Evolutionary conservation across 1,140 invertebrate genomes (phyloP).

Genomic region (Dinoponera quadriceps): DNA sequence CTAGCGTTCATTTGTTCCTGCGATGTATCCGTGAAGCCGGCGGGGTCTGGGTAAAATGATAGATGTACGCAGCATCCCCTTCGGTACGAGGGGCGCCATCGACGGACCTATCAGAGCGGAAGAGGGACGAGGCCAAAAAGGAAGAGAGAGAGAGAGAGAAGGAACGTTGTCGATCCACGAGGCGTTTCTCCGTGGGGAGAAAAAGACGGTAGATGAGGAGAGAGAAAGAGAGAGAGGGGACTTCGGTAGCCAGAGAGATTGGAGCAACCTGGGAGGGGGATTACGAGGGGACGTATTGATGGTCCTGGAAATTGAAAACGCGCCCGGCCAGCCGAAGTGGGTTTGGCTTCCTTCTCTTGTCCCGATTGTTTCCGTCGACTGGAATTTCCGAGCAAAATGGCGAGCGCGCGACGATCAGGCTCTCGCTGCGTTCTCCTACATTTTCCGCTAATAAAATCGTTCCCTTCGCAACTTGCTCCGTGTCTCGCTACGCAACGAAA

Average conservation of each 20-base stretch:
- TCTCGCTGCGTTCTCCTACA: slow-evolving; percentile 9
- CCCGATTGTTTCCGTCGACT: slow-evolving; percentile 78
- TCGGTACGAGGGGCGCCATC: slow-evolving; percentile 61
- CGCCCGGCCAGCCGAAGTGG: slow-evolving; percentile 79
- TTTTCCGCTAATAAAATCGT: background rate
- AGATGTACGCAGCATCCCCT: slow-evolving; percentile 75
- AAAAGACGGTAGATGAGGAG: slow-evolving; percentile 15
- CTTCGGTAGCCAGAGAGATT: slow-evolving; percentile 74
- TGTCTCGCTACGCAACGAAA: background rate
- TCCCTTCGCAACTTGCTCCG: background rate
- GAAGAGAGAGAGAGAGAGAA: slow-evolving; percentile 44
- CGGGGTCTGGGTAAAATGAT: slow-evolving; percentile 71
- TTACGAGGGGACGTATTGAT: slow-evolving; percentile 81
- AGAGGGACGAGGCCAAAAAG: slow-evolving; percentile 56
- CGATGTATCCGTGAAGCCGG: slow-evolving; percentile 69
- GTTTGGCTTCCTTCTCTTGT: slow-evolving; percentile 74
- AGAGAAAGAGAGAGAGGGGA: slow-evolving; percentile 57
- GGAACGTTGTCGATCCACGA: slow-evolving; percentile 40
- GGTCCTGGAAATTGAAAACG: slow-evolving; percentile 85
- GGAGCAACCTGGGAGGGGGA: slow-evolving; percentile 77
- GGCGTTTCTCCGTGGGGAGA: slow-evolving; percentile 30
- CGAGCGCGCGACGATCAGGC: slow-evolving; percentile 47
- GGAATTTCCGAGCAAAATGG: slow-evolving; percentile 78
- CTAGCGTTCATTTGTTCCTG: slow-evolving; percentile 72
- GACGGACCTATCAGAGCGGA: slow-evolving; percentile 54